A percentile compares a stretch with the other conserved stretches of the same genome.
These are phyloP conservation scores for Euura lappo DNA, from an alignment of 1,140 invertebrate genomes.

Conservation along the genomic window DNA sequence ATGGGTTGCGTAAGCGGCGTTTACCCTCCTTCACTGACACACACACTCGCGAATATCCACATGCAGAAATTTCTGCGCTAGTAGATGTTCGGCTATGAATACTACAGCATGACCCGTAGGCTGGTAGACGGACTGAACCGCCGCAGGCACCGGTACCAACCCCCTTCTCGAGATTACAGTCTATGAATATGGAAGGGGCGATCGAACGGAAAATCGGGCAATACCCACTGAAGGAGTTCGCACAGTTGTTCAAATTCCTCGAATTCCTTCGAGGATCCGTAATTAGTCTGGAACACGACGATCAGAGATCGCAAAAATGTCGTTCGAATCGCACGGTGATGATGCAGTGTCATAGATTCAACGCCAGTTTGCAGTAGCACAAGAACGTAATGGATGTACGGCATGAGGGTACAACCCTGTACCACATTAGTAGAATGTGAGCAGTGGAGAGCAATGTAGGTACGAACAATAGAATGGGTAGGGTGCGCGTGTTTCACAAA, in stretches of 20 bases:
- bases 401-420: too few relatives aligned
- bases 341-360: not conserved
- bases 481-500: not conserved
- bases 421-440: not conserved
- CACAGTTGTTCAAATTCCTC: too few relatives aligned
- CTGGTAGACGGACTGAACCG: not conserved
- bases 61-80: not conserved
- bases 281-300: too few relatives aligned
- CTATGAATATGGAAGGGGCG: not conserved
- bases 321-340: too few relatives aligned
- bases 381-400: too few relatives aligned
- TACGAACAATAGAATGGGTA: not conserved
- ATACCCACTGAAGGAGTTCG: too few relatives aligned
- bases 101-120: not conserved
- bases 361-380: not conserved
- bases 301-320: too few relatives aligned
- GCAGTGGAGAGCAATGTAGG: not conserved
- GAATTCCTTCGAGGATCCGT: not conserved
- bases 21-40: not conserved
- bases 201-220: not conserved
- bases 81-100: not conserved
- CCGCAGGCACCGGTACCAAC: not conserved
- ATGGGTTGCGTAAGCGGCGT: not conserved
- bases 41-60: not conserved
- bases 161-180: conserved; percentile 1